Evolutionary conservation across 2,888 invertebrate genomes (phyloP).

Genomic region (Tethea ocularis): DNA sequence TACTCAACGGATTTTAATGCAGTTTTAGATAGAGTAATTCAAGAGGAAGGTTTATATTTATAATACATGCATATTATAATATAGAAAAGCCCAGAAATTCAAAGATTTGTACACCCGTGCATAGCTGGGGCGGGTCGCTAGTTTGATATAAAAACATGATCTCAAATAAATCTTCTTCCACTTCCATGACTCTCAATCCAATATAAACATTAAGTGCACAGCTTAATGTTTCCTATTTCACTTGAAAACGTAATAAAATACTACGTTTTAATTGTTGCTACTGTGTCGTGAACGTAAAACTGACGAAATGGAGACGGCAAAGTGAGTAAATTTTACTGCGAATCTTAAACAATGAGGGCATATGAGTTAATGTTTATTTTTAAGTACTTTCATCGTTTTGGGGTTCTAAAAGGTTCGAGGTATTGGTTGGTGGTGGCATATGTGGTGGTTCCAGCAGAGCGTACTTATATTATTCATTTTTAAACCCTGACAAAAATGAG

Average conservation of each 20-base stretch:
- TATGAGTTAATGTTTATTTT: neutral
- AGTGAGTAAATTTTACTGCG: neutral
- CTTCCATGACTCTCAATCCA: neutral
- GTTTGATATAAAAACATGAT: neutral
- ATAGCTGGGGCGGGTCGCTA: no score
- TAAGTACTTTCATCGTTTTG: neutral
- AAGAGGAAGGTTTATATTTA: no score
- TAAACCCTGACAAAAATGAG: no score
- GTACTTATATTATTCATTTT: no score
- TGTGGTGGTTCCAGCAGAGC: no score
- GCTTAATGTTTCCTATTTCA: conserved; percentile 22
- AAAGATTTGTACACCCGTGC: no score
- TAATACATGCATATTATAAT: no score
- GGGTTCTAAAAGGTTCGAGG: no score
- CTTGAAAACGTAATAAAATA: conserved; percentile 20
- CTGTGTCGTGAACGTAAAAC: neutral
- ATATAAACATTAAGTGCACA: conserved; percentile 11
- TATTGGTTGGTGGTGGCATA: no score
- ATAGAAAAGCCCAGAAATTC: no score
- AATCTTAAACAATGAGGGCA: neutral
- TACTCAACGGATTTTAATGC: no score
- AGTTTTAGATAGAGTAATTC: no score
- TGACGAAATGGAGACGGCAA: neutral
- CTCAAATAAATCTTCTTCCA: neutral
- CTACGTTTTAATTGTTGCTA: conserved; percentile 22